Conservation (phyloP, 2,888 invertebrate genomes). For the Pimpla rufipes region DNA sequence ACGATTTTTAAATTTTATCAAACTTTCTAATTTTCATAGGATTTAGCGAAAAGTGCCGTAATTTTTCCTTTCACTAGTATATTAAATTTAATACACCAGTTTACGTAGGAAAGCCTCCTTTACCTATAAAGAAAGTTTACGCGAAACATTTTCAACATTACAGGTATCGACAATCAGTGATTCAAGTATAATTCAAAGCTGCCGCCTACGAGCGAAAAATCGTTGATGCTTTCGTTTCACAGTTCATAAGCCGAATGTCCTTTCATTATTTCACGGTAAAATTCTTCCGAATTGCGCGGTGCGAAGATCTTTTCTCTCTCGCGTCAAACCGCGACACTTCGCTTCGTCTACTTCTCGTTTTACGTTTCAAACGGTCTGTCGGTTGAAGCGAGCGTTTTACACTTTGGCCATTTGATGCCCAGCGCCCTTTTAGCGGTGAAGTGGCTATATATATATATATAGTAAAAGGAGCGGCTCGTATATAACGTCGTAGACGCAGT, state of each 20-base stretch:
- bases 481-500: slow-evolving; percentile 9
- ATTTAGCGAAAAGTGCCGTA: no score
- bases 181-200: not conserved
- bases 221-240: not conserved
- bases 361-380: slow-evolving; percentile 34
- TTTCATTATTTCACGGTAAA: not conserved
- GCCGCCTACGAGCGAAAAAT: not conserved
- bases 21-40: no score
- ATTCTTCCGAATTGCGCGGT: not conserved
- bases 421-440: slow-evolving; percentile 31
- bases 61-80: no score
- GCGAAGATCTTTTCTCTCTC: slow-evolving; percentile 16
- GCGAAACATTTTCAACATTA: no score
- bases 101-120: no score
- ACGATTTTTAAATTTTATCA: no score
- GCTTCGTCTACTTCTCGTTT: slow-evolving; percentile 35
- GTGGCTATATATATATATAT: not conserved
- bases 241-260: not conserved
- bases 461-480: slow-evolving; percentile 32
- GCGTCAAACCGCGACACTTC: not conserved
- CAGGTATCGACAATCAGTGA: not conserved
- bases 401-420: slow-evolving; percentile 46
- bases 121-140: no score
- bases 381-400: slow-evolving; percentile 47
- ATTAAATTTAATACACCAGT: no score